Evolutionary conservation across 2,797 vertebrate genomes (phyloP).

Genomic region (Sylvia borin): DNA sequence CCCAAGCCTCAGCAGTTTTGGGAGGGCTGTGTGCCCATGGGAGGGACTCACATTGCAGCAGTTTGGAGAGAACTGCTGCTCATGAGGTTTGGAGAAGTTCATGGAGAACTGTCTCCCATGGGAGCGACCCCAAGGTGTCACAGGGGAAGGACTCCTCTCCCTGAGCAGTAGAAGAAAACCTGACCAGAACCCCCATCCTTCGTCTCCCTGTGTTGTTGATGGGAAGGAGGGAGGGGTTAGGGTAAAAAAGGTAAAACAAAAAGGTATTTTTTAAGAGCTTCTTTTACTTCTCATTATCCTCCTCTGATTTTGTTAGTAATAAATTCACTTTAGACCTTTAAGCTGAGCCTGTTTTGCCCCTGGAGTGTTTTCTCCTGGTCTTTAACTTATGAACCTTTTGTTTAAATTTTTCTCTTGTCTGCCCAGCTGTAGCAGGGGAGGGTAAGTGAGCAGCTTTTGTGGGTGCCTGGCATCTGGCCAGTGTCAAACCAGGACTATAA

Average conservation of each 20-base stretch:
- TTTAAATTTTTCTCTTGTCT: neutral
- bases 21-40: neutral
- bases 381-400: neutral
- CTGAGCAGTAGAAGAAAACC: neutral
- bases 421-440: neutral
- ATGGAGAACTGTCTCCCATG: fast-evolving
- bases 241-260: neutral
- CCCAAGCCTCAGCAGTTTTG: fast-evolving
- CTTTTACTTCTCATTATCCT: neutral
- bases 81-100: neutral
- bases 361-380: neutral
- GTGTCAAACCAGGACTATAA: neutral
- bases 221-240: neutral
- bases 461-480: neutral
- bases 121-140: fast-evolving
- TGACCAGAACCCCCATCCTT: fast-evolving
- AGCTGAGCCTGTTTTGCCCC: neutral
- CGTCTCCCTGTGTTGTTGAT: neutral
- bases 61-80: neutral
- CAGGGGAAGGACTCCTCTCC: neutral
- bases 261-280: neutral
- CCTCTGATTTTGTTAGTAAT: neutral
- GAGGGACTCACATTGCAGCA: neutral
- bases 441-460: fast-evolving
- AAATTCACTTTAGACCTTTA: neutral